Percentiles rank a stretch among this genome's conserved stretches.
These are phyloP conservation scores for Chrysopilus asiliformis DNA, from an alignment of 2,888 invertebrate genomes.

Conservation along the genomic window DNA sequence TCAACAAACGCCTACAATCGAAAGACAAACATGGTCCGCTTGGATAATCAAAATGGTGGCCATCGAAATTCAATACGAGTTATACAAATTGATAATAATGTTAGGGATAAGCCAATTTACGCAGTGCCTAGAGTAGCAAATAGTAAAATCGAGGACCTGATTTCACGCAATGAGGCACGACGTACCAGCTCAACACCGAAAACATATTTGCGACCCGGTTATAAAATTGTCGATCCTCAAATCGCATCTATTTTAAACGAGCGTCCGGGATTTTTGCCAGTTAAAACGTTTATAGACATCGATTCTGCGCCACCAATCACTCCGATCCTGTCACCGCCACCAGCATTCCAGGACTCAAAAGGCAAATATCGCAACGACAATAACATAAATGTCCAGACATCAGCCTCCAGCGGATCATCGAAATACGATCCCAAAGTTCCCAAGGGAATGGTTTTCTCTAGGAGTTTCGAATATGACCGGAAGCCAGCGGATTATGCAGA, in stretches of 20 bases:
- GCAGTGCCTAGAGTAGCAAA: slow-evolving; percentile 24
- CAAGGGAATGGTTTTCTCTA: slow-evolving; percentile 36
- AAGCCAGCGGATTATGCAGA: slow-evolving; percentile 26
- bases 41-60: slow-evolving; percentile 23
- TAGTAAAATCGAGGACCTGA: slow-evolving; percentile 35
- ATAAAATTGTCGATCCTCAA: slow-evolving; percentile 31
- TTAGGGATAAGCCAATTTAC: slow-evolving; percentile 16
- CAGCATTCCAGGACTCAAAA: slow-evolving; percentile 49
- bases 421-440: slow-evolving; percentile 16
- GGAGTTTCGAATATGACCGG: slow-evolving; percentile 35
- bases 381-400: slow-evolving; percentile 16
- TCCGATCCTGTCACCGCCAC: slow-evolving; percentile 55
- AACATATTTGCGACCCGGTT: slow-evolving; percentile 27
- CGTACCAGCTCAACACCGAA: slow-evolving; percentile 8
- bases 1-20: slow-evolving; percentile 19
- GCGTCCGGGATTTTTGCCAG: slow-evolving; percentile 34
- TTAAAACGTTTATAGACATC: slow-evolving; percentile 28
- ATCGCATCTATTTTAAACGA: slow-evolving; percentile 32
- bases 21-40: slow-evolving; percentile 18
- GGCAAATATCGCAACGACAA: slow-evolving; percentile 18
- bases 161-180: slow-evolving; percentile 30
- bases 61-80: slow-evolving; percentile 22
- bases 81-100: slow-evolving; percentile 24
- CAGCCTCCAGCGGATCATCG: slow-evolving; percentile 7
- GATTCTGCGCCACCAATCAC: slow-evolving; percentile 51